Evolutionary conservation across 2,113 vertebrate genomes (phyloP).

Genomic region (Notechis scutatus): DNA sequence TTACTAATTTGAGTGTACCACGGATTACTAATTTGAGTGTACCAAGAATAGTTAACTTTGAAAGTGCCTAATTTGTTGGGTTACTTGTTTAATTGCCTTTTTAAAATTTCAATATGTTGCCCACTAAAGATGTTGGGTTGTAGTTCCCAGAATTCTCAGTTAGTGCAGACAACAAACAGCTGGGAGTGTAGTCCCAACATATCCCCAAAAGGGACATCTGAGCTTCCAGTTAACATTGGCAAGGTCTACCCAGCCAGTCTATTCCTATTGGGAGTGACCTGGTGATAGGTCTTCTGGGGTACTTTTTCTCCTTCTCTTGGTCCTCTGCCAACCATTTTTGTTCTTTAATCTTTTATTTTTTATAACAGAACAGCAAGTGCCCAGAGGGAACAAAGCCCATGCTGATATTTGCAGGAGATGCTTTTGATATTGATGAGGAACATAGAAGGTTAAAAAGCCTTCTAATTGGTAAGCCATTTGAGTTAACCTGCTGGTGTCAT

Average conservation of each 20-base stretch:
- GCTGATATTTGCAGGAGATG: slow-evolving; percentile 91
- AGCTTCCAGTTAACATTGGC: not conserved
- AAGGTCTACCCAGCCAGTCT: not conserved
- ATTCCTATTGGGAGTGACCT: not conserved
- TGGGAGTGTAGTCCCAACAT: not conserved
- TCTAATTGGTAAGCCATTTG: slow-evolving; percentile 77
- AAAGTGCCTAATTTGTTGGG: not conserved
- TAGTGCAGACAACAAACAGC: not conserved
- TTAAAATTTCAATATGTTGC: not conserved
- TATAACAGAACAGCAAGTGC: slow-evolving; percentile 79
- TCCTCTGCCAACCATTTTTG: not conserved
- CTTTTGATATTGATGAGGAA: slow-evolving; percentile 82
- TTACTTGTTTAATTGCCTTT: not conserved
- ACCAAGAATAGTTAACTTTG: not conserved
- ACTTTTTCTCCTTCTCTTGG: not conserved
- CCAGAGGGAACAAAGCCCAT: slow-evolving; percentile 93
- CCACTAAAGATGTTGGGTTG: not conserved
- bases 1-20: too few species aligned
- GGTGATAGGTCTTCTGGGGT: not conserved
- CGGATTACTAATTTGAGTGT: too few species aligned
- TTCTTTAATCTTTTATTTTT: slow-evolving; percentile 20
- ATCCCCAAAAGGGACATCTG: not conserved
- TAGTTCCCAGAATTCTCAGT: not conserved
- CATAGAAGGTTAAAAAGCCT: slow-evolving; percentile 85
- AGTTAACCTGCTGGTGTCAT: not conserved